Conservation (phyloP, 1,140 invertebrate species). For the Stenopsyche tienmushanensis region DNA sequence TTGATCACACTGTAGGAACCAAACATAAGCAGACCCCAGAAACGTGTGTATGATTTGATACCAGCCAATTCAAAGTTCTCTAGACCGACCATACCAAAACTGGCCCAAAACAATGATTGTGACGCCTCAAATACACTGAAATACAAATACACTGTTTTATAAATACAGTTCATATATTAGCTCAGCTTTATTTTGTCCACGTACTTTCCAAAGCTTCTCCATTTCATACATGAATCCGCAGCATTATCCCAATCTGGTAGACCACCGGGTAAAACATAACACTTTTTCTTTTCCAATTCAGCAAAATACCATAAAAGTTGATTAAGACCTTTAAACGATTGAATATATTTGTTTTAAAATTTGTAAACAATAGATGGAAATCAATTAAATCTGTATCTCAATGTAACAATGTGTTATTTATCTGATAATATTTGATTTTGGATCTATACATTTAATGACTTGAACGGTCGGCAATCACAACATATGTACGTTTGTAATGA, state of each 20-base stretch:
- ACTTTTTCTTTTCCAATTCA: constrained; percentile 75
- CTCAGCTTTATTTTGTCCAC: too few species aligned
- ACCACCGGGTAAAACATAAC: constrained; percentile 62
- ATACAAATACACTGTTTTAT: constrained; percentile 40
- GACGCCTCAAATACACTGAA: constrained; percentile 85
- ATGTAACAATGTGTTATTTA: too few species aligned
- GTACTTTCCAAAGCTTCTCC: constrained; percentile 69
- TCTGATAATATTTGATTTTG: too few species aligned
- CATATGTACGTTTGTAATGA: too few species aligned
- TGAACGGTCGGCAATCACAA: too few species aligned
- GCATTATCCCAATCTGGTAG: constrained; percentile 65
- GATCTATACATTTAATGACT: too few species aligned
- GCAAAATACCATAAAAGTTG: constrained; percentile 91
- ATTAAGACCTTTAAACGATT: constrained; percentile 63
- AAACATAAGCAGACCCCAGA: constrained; percentile 81
- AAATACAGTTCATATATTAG: background rate
- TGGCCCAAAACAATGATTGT: constrained; percentile 88
- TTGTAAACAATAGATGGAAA: too few species aligned
- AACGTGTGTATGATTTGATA: constrained; percentile 76
- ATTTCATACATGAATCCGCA: constrained; percentile 74
- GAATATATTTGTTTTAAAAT: constrained; percentile 16
- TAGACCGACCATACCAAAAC: constrained; percentile 82
- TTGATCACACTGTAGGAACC: constrained; percentile 82
- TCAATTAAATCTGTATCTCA: too few species aligned
- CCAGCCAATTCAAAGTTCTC: constrained; percentile 74